These are phyloP conservation scores for Amphilophus citrinellus DNA, from an alignment of 2,113 vertebrate species.

Conservation along the genomic window DNA sequence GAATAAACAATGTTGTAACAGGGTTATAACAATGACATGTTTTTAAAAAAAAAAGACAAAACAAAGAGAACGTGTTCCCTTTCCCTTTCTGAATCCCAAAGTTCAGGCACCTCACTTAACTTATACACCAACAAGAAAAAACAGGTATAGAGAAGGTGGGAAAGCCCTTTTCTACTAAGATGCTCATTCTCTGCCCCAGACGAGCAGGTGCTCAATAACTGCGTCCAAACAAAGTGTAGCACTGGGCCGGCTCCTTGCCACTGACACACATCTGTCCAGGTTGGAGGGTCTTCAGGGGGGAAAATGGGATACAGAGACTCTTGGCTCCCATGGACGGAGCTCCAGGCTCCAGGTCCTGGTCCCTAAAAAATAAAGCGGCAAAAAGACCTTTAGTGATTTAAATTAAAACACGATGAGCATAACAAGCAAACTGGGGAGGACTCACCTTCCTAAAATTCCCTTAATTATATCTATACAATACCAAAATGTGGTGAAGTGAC, in stretches of 20 bases:
- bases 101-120: neutral
- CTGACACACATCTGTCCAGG: conserved; percentile 88
- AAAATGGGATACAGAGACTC: conserved; percentile 96
- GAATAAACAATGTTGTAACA: neutral
- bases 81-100: neutral
- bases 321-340: conserved; percentile 99
- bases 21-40: neutral
- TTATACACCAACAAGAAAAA: conserved; percentile 5
- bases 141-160: neutral
- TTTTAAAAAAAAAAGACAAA: neutral
- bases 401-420: neutral
- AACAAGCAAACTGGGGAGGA: neutral
- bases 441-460: neutral
- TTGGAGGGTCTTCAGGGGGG: conserved; percentile 87
- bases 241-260: conserved; percentile 89
- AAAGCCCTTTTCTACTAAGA: conserved; percentile 47
- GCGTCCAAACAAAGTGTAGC: conserved; percentile 96
- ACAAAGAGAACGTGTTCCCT: neutral
- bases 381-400: neutral
- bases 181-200: neutral
- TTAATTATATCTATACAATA: neutral
- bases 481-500: neutral
- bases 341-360: conserved; percentile 97
- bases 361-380: conserved; percentile 75
- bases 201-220: conserved; percentile 86